Percentiles rank a stretch among this genome's conserved stretches.
Evolutionary conservation across 2,888 invertebrate genomes (phyloP).

Genomic region (Subacronicta megacephala): DNA sequence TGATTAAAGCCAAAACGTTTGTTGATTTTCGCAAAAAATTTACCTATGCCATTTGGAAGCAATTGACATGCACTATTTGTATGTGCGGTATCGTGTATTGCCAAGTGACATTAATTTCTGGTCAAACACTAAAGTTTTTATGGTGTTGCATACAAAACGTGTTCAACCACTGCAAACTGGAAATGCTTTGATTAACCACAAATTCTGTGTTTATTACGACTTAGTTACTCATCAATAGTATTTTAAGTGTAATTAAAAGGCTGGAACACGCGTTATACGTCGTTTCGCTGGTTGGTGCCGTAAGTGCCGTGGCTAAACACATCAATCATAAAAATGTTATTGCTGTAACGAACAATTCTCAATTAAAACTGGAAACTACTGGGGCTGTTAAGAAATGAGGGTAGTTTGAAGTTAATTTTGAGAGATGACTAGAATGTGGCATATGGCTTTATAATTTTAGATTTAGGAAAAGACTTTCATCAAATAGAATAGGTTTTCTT

Average conservation of each 20-base stretch:
- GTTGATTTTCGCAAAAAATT: conserved; percentile 35
- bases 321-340: conserved; percentile 80
- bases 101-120: conserved; percentile 31
- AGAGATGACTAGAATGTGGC: background rate
- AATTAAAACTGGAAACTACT: conserved; percentile 66
- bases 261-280: conserved; percentile 70
- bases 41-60: conserved; percentile 22
- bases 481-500: background rate
- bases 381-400: conserved; percentile 16
- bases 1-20: conserved; percentile 27
- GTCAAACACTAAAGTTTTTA: conserved; percentile 10
- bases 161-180: conserved; percentile 17
- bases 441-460: background rate
- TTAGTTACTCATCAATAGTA: conserved; percentile 58
- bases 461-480: background rate
- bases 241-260: conserved; percentile 73
- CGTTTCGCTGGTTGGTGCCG: conserved; percentile 69
- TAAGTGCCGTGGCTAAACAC: conserved; percentile 71
- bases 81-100: conserved; percentile 19
- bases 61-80: conserved; percentile 35
- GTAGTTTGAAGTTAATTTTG: conserved; percentile 1
- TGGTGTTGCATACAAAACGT: conserved; percentile 10
- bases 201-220: conserved; percentile 47
- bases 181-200: conserved; percentile 38
- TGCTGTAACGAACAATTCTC: conserved; percentile 67